These are phyloP conservation scores for Dasyornis broadbenti DNA, from an alignment of 2,113 vertebrate species.

Conservation along the genomic window DNA sequence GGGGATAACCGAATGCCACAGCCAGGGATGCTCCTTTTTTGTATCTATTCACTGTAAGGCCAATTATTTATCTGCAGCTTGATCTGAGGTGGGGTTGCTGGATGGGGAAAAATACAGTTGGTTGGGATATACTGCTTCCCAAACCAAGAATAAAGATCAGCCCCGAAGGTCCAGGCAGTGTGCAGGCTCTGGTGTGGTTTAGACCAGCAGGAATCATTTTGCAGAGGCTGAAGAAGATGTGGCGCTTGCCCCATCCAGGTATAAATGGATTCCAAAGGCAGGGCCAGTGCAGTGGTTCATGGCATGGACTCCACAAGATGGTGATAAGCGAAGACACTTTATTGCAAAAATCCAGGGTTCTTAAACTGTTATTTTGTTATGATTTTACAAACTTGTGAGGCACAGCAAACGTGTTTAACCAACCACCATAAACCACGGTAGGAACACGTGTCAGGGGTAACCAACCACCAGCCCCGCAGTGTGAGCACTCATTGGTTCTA, in stretches of 20 bases:
- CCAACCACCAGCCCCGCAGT: too few relatives aligned
- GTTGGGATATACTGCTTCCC: neutral
- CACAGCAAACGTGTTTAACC: too few relatives aligned
- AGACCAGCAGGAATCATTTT: neutral
- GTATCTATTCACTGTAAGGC: neutral
- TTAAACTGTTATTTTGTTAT: too few relatives aligned
- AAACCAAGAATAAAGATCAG: neutral
- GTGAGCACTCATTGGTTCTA: too few relatives aligned
- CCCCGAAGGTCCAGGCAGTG: neutral
- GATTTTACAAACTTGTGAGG: too few relatives aligned
- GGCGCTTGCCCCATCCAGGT: fast-evolving
- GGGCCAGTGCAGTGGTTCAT: too few relatives aligned
- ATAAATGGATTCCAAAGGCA: neutral
- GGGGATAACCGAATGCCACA: neutral
- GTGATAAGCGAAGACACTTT: too few relatives aligned
- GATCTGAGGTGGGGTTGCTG: neutral
- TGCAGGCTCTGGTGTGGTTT: neutral
- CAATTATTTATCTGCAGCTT: neutral
- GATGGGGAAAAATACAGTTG: neutral
- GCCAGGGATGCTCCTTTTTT: neutral
- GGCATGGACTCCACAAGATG: too few relatives aligned
- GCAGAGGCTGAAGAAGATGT: neutral
- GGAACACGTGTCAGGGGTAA: too few relatives aligned
- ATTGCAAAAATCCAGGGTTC: too few relatives aligned
- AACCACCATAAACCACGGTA: too few relatives aligned